Conservation (phyloP, 2,888 invertebrate genomes). For the Galeopsomyia nigrocyanea region DNA sequence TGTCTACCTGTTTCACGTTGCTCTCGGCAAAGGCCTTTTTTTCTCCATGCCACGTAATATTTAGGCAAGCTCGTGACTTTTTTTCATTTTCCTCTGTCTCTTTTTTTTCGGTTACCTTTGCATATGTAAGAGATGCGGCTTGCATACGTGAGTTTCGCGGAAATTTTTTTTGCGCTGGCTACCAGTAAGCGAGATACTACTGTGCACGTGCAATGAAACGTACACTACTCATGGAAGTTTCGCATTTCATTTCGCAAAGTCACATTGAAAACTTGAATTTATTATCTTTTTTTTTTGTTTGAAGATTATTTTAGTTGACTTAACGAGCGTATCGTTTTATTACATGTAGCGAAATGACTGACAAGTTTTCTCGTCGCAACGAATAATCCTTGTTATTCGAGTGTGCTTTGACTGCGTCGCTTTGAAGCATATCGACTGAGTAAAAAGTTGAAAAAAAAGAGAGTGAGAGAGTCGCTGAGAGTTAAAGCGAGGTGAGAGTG, state of each 20-base stretch:
- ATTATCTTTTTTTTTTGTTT: too few relatives aligned
- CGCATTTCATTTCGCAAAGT: not conserved
- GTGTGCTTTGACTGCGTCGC: too few relatives aligned
- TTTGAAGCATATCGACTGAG: too few relatives aligned
- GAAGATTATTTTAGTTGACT: not conserved
- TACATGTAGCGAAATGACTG: too few relatives aligned
- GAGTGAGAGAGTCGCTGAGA: not conserved
- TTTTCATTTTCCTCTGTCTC: not conserved
- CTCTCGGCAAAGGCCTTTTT: not conserved
- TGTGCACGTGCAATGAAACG: slow-evolving; percentile 4
- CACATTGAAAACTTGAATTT: not conserved
- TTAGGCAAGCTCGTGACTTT: not conserved
- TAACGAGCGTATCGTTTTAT: not conserved
- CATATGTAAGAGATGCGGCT: slow-evolving; percentile 22
- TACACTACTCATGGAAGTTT: slow-evolving; percentile 1
- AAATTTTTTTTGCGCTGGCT: slow-evolving; percentile 12
- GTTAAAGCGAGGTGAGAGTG: not conserved
- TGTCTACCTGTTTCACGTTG: not conserved
- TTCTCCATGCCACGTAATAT: slow-evolving; percentile 7
- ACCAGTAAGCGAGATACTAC: not conserved
- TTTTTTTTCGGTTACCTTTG: not conserved
- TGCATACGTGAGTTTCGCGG: not conserved
- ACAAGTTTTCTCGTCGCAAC: too few relatives aligned
- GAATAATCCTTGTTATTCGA: too few relatives aligned
- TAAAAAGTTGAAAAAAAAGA: slow-evolving; percentile 12